Percentiles rank a stretch among this genome's conserved stretches.
Conservation (phyloP, 2,797 vertebrate genomes). For the Sciurus carolinensis region DNA sequence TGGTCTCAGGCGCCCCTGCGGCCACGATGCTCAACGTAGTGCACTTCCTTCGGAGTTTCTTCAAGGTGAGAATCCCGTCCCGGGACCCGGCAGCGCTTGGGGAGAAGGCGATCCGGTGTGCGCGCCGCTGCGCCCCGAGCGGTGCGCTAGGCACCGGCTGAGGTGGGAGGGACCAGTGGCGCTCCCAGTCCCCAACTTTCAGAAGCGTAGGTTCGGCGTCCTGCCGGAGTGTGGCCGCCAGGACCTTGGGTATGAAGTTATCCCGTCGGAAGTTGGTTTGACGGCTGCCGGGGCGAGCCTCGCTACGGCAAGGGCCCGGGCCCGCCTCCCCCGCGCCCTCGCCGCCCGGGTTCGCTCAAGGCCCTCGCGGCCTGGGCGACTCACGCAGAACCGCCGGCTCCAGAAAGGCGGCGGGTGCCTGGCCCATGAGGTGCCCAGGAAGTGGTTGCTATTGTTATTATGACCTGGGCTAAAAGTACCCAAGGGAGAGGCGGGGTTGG, state of each 20-base stretch:
- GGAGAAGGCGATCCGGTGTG: neutral
- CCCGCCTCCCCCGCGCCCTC: neutral
- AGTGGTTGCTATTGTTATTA: neutral
- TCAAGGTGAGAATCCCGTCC: slow-evolving; percentile 91
- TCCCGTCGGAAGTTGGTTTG: neutral
- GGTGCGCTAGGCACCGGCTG: neutral
- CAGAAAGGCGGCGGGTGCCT: neutral
- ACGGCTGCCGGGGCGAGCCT: neutral
- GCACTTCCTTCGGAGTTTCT: slow-evolving; percentile 93
- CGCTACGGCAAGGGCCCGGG: neutral
- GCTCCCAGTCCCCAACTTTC: neutral
- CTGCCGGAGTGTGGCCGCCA: neutral
- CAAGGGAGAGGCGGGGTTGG: neutral
- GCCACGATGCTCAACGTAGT: slow-evolving; percentile 92
- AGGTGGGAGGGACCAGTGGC: neutral
- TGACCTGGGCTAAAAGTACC: neutral
- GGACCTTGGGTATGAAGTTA: no score
- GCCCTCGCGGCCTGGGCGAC: neutral
- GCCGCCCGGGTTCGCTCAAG: no score
- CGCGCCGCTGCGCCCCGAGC: fast-evolving
- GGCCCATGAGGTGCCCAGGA: neutral
- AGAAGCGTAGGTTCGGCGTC: neutral
- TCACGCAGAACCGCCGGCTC: neutral
- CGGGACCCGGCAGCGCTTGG: neutral
- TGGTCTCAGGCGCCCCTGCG: slow-evolving; percentile 70